These are phyloP conservation scores for Reticulitermes lucifugus DNA, from an alignment of 2,888 invertebrate species.

Conservation along the genomic window DNA sequence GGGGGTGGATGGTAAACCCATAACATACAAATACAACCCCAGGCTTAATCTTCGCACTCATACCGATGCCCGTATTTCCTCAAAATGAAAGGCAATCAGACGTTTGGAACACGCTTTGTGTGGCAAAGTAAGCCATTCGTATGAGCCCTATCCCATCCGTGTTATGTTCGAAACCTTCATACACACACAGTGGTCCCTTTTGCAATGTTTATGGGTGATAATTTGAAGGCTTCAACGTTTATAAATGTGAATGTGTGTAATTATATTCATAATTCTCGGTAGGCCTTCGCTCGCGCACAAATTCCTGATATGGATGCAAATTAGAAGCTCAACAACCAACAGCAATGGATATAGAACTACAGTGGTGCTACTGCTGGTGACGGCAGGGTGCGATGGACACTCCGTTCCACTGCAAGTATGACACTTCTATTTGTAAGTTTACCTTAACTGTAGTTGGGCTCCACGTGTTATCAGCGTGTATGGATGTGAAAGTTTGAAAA, in stretches of 20 bases:
- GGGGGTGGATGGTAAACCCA: too few species aligned
- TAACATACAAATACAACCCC: too few species aligned
- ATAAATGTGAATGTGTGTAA: slow-evolving; percentile 50
- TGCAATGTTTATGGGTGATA: slow-evolving; percentile 49
- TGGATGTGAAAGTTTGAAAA: too few species aligned
- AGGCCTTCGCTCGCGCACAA: slow-evolving; percentile 41
- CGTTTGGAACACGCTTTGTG: neutral
- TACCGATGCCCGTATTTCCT: too few species aligned
- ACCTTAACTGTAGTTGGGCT: too few species aligned
- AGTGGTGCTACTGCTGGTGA: neutral
- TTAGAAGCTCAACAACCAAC: slow-evolving; percentile 50
- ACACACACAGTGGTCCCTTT: slow-evolving; percentile 18
- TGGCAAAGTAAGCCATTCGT: slow-evolving; percentile 28
- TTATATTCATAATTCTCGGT: slow-evolving; percentile 52
- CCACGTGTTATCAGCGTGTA: too few species aligned
- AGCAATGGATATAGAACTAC: slow-evolving; percentile 38
- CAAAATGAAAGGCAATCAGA: neutral
- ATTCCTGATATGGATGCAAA: slow-evolving; percentile 52
- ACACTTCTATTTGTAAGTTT: neutral
- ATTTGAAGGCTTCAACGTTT: slow-evolving; percentile 48
- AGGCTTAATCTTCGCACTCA: too few species aligned
- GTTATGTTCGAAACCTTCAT: slow-evolving; percentile 9
- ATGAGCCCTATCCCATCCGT: slow-evolving; percentile 3
- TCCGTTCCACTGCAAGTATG: slow-evolving; percentile 13
- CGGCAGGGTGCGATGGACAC: slow-evolving; percentile 29